Conservation (phyloP, 2,888 invertebrate genomes). For the Drosophila crucigera region DNA sequence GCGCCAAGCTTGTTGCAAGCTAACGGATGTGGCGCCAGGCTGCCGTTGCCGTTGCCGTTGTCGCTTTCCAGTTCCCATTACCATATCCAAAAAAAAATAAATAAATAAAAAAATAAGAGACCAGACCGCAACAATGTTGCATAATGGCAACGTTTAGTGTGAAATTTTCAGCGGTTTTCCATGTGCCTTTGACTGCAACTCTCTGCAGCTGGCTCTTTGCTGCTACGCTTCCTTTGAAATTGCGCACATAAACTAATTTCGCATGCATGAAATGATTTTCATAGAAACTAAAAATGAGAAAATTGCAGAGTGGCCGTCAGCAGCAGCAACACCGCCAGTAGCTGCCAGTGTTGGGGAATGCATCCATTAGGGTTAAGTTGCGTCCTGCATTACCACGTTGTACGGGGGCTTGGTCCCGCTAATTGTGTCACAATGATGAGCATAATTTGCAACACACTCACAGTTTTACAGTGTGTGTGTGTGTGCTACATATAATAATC, state of each 20-base stretch:
- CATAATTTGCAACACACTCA: conserved; percentile 63
- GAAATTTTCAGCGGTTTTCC: conserved; percentile 62
- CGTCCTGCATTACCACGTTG: conserved; percentile 31
- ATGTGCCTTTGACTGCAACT: conserved; percentile 30
- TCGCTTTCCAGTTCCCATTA: conserved; percentile 8
- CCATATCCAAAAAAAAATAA: not conserved
- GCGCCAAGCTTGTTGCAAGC: conserved; percentile 12
- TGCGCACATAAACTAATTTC: conserved; percentile 79
- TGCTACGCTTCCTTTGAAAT: conserved; percentile 59
- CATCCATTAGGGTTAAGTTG: conserved; percentile 76
- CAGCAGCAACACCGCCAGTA: conserved; percentile 21
- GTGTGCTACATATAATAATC: conserved; percentile 7
- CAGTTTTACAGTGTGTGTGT: too few relatives aligned
- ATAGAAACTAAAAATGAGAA: conserved; percentile 69
- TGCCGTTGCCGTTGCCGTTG: conserved; percentile 21
- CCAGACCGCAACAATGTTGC: conserved; percentile 65
- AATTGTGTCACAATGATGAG: conserved; percentile 81
- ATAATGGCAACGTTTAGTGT: conserved; percentile 76
- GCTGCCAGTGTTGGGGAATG: conserved; percentile 26
- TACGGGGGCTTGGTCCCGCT: conserved; percentile 42
- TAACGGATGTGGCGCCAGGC: conserved; percentile 23
- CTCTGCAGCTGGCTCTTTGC: not conserved
- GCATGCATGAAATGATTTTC: conserved; percentile 77
- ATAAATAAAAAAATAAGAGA: not conserved
- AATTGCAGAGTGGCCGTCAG: conserved; percentile 54